A percentile compares a stretch with the other conserved stretches of the same genome.
Evolutionary conservation across 2,888 invertebrate species (phyloP).

Genomic region (Euproctis similis): DNA sequence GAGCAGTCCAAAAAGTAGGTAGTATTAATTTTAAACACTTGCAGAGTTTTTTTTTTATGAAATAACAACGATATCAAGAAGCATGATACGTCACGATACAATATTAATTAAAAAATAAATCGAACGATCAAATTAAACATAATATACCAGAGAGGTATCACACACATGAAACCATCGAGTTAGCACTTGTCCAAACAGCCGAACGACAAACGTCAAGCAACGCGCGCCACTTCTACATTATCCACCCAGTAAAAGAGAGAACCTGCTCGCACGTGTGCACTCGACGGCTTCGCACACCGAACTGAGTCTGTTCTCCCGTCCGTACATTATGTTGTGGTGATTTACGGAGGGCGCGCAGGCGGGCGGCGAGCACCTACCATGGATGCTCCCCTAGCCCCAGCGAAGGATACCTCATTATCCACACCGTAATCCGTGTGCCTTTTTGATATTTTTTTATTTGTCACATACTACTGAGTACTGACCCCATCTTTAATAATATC

Average conservation of each 20-base stretch:
- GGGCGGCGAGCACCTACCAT: slow-evolving; percentile 46
- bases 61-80: slow-evolving; percentile 34
- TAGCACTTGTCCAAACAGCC: slow-evolving; percentile 72
- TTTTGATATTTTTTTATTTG: slow-evolving; percentile 66
- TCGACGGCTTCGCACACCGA: slow-evolving; percentile 62
- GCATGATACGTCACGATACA: slow-evolving; percentile 52
- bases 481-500: slow-evolving; percentile 45
- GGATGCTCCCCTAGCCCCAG: slow-evolving; percentile 58
- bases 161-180: slow-evolving; percentile 73
- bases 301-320: slow-evolving; percentile 54
- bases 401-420: slow-evolving; percentile 72
- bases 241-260: slow-evolving; percentile 28
- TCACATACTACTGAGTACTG: slow-evolving; percentile 42
- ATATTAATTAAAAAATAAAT: slow-evolving; percentile 58
- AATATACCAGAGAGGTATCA: slow-evolving; percentile 67
- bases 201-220: slow-evolving; percentile 21
- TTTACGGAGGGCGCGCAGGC: slow-evolving; percentile 54
- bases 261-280: slow-evolving; percentile 34
- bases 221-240: slow-evolving; percentile 43
- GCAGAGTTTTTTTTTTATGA: slow-evolving; percentile 25
- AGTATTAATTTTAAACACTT: slow-evolving; percentile 24
- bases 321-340: slow-evolving; percentile 56
- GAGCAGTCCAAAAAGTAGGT: slow-evolving; percentile 37
- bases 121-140: slow-evolving; percentile 68
- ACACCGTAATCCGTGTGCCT: slow-evolving; percentile 68